Evolutionary conservation across 1,140 invertebrate species (phyloP).

Genomic region (Lordiphosa clarofinis): DNA sequence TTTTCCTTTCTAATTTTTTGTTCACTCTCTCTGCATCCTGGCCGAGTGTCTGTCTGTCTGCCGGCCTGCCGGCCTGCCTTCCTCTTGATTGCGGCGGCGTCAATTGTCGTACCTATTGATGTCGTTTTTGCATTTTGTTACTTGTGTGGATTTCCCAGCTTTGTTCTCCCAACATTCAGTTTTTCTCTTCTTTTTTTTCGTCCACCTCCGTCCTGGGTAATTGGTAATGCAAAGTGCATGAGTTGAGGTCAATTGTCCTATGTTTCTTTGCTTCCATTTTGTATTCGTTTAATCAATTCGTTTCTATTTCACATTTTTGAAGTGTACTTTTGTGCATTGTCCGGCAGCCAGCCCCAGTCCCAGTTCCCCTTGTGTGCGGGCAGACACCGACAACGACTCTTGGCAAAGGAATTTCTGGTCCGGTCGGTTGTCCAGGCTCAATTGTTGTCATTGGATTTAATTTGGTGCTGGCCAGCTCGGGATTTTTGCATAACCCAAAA

Average conservation of each 20-base stretch:
- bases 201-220: slow-evolving; percentile 29
- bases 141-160: slow-evolving; percentile 1
- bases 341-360: neutral
- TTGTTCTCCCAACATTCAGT: neutral
- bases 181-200: slow-evolving; percentile 27
- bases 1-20: neutral
- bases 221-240: slow-evolving; percentile 73
- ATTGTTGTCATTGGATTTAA: slow-evolving; percentile 39
- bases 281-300: slow-evolving; percentile 48
- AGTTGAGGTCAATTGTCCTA: slow-evolving; percentile 11
- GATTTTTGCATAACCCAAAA: slow-evolving; percentile 45
- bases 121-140: slow-evolving; percentile 17
- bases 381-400: neutral
- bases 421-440: slow-evolving; percentile 7
- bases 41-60: slow-evolving; percentile 5
- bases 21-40: slow-evolving; percentile 1
- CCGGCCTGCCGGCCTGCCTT: too few species aligned
- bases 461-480: slow-evolving; percentile 11
- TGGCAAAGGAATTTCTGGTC: slow-evolving; percentile 8
- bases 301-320: slow-evolving; percentile 49
- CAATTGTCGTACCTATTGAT: slow-evolving; percentile 57
- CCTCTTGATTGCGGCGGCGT: slow-evolving; percentile 59
- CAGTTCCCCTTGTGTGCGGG: neutral
- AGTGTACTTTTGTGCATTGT: slow-evolving; percentile 21
- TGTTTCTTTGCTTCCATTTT: slow-evolving; percentile 13